Conservation (phyloP, 1,140 invertebrate genomes). For the Oedothorax gibbosus region DNA sequence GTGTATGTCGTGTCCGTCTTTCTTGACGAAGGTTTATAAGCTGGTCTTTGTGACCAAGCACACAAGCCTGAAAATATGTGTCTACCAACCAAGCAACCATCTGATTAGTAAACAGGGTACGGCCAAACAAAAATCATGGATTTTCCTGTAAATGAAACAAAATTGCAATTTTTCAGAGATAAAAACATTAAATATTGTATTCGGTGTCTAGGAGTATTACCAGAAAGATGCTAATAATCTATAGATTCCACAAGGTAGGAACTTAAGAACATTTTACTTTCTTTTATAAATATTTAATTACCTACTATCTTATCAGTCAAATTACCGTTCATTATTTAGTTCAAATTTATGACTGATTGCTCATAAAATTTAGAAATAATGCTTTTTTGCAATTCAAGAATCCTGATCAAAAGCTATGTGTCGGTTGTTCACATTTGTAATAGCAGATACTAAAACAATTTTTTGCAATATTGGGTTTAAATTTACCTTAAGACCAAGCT, state of each 20-base stretch:
- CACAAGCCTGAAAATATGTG: no score
- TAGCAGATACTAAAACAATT: no score
- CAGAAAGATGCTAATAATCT: slow-evolving; percentile 74
- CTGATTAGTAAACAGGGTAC: slow-evolving; percentile 7
- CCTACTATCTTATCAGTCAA: neutral
- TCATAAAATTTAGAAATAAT: neutral
- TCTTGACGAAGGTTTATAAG: no score
- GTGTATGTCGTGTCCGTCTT: no score
- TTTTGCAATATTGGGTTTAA: no score
- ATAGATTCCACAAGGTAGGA: slow-evolving; percentile 70
- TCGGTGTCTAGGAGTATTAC: slow-evolving; percentile 75
- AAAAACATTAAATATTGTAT: slow-evolving; percentile 75
- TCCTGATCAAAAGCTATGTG: neutral
- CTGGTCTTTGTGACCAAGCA: no score
- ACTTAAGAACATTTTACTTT: slow-evolving; percentile 13
- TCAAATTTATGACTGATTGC: neutral
- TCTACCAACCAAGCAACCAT: no score
- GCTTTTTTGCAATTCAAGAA: neutral
- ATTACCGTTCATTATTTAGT: neutral
- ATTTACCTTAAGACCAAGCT: no score
- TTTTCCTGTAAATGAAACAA: slow-evolving; percentile 2
- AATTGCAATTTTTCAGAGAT: slow-evolving; percentile 63
- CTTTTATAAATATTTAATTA: slow-evolving; percentile 67
- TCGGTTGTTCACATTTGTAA: neutral
- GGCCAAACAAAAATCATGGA: neutral